Evolutionary conservation across 2,113 vertebrate genomes (phyloP).

Genomic region (Caranx ignobilis): DNA sequence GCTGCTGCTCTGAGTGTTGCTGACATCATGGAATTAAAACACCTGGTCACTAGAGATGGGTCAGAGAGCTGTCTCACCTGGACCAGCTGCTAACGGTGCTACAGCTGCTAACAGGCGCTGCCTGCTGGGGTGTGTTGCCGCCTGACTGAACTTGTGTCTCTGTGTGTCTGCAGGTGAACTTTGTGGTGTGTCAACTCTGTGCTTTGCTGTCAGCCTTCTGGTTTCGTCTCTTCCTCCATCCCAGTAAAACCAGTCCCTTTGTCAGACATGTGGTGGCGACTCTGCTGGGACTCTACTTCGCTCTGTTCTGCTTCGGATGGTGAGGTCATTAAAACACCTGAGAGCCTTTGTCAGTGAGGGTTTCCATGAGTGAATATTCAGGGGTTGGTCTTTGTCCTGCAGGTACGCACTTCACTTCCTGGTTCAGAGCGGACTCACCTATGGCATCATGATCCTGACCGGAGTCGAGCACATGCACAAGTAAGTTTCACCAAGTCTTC

Average conservation of each 20-base stretch:
- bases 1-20: no score
- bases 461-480: slow-evolving; percentile 95
- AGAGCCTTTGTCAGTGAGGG: no score
- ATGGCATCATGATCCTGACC: slow-evolving; percentile 93
- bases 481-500: slow-evolving; percentile 69
- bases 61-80: no score
- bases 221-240: slow-evolving; percentile 94
- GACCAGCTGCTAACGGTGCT: no score
- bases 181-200: slow-evolving; percentile 95
- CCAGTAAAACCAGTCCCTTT: slow-evolving; percentile 93
- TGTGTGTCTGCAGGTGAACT: slow-evolving; percentile 90
- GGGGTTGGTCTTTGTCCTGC: slow-evolving; percentile 19
- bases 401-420: slow-evolving; percentile 98
- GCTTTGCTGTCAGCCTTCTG: slow-evolving; percentile 94
- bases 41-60: no score
- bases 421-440: slow-evolving; percentile 94
- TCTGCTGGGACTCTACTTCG: slow-evolving; percentile 94
- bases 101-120: background rate
- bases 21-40: no score
- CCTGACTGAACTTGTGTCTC: background rate
- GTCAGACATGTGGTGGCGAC: slow-evolving; percentile 94
- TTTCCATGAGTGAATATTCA: background rate
- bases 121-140: background rate
- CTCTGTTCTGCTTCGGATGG: slow-evolving; percentile 98
- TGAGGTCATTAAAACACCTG: slow-evolving; percentile 75